Base-by-base conservation (phyloP, 2,888 invertebrate genomes). In the Gastracanthus pulcherrimus region DNA sequence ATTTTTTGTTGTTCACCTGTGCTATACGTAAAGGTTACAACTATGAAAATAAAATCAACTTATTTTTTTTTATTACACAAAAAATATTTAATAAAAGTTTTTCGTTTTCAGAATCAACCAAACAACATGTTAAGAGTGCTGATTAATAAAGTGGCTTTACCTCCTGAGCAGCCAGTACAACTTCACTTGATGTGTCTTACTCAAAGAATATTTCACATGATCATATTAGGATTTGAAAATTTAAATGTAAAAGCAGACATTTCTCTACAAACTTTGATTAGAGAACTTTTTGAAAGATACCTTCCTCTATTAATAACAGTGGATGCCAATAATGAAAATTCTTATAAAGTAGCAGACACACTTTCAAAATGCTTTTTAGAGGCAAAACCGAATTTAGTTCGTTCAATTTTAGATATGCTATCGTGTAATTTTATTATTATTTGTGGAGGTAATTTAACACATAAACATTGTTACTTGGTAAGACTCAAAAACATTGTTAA, bases 401-500 rank as follows among this genome's bases (percentile, higher is more conserved):
- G 84, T 62, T 80, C 86, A 3, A 85, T 90, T 23, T 84, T 91
- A 6, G 87, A 88, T 60, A 89, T 86, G 80, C 70, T 91, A 9
- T 84, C 86, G 26, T 82, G 84, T 1, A 87, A 86, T 78, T 90
- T 90, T 77, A 85, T 91, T 31, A 86, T 84, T 16, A 78, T 87
- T 23, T 86, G 88, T 3, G 83, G 82, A 19, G 88, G 88, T 16
- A 90, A 88, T 77, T 83, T 84, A 19, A 88, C 89, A 9, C 90
- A 91, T 72, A 90, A 89, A 74, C 80, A 89, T 82, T 90, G 88
- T 62, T 86, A 89, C 67, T 86, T 91, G 85, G 90, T 91, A 84
- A 79, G 86, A 84, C 58, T 38, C 80, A 36, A 62, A 55, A n/a
- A 69, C 9, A 23, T 36, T 7, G 45, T 26, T 71, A 29, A 70